Conservation (phyloP, 2,113 vertebrate species). For the Danionella cerebrum region DNA sequence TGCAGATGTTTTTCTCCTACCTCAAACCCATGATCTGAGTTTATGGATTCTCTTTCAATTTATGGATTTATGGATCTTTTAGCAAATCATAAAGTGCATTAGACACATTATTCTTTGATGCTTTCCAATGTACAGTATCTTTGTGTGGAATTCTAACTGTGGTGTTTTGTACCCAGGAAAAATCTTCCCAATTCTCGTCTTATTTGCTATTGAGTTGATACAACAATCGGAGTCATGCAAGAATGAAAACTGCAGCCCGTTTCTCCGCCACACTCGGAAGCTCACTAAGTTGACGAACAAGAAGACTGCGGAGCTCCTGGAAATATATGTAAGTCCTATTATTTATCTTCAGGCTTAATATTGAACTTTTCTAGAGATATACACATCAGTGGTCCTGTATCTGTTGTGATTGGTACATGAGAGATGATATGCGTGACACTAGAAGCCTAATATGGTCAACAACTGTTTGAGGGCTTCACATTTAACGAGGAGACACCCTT, state of each 20-base stretch:
- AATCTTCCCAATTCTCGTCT: slow-evolving; percentile 33
- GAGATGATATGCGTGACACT: not conserved
- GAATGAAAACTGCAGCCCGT: slow-evolving; percentile 39
- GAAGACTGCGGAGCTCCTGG: slow-evolving; percentile 51
- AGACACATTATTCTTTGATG: too few relatives aligned
- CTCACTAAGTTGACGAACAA: slow-evolving; percentile 44
- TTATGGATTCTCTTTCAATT: too few relatives aligned
- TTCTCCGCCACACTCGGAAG: slow-evolving; percentile 43
- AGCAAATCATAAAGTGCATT: too few relatives aligned
- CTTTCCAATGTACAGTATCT: too few relatives aligned
- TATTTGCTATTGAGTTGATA: slow-evolving; percentile 50
- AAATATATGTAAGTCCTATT: slow-evolving; percentile 58
- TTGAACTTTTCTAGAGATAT: not conserved
- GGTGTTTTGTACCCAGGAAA: not conserved
- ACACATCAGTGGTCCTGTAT: not conserved
- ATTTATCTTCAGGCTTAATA: not conserved
- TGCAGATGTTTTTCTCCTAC: too few relatives aligned
- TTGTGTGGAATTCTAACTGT: not conserved
- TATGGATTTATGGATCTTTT: too few relatives aligned
- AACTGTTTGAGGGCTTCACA: not conserved
- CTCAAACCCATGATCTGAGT: too few relatives aligned
- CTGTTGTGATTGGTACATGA: not conserved
- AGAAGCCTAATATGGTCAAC: slow-evolving; percentile 8
- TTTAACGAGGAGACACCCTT: not conserved
- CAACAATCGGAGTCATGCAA: slow-evolving; percentile 32